phyloP scores from a whole-genome alignment of 2,797 vertebrate genomes.

The Hozukius guyotensis region DNA sequence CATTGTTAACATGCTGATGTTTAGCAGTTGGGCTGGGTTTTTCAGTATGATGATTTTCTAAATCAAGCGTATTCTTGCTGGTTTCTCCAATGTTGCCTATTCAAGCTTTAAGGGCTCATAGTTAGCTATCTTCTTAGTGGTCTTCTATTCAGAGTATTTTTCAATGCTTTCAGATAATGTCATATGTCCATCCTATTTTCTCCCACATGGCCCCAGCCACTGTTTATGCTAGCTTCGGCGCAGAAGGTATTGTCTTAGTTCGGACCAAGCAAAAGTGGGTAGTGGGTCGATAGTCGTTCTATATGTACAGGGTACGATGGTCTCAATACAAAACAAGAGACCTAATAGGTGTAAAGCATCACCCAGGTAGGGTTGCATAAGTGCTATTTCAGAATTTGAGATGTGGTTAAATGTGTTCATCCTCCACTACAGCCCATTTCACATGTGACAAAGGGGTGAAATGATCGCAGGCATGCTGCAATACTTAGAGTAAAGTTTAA shows the following conservation, averaged over 20 bases:
- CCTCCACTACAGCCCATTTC: background rate
- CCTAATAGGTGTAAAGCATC: background rate
- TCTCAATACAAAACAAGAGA: background rate
- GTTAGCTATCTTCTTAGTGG: background rate
- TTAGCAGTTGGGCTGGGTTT: background rate
- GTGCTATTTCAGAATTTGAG: background rate
- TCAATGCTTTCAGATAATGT: background rate
- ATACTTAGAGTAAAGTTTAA: conserved; percentile 16
- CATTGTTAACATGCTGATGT: background rate
- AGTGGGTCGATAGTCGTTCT: background rate
- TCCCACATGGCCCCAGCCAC: background rate
- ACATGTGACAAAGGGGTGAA: background rate
- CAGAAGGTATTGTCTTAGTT: background rate
- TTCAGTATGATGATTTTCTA: too few species aligned
- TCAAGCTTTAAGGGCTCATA: background rate
- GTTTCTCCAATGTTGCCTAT: too few species aligned
- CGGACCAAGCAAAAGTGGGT: background rate
- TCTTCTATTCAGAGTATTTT: background rate
- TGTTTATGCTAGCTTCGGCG: background rate
- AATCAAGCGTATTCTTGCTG: too few species aligned
- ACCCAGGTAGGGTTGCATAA: background rate
- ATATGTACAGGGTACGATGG: background rate
- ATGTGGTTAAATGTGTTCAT: background rate
- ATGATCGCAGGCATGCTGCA: background rate
- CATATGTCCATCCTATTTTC: background rate